phyloP scores from a whole-genome alignment of 2,888 invertebrate genomes.

The Trachelus tabidus region DNA sequence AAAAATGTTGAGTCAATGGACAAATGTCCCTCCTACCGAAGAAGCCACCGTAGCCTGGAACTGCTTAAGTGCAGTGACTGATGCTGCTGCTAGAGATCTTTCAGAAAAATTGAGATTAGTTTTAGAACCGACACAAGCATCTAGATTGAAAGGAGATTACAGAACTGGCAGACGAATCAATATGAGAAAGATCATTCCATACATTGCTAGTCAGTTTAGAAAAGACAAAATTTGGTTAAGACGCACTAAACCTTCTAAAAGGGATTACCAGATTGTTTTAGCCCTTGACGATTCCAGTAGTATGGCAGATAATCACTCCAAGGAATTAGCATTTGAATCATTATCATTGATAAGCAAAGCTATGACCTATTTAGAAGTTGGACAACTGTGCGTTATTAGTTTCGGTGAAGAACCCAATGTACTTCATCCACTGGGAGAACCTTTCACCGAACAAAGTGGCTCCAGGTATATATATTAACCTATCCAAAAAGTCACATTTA shows the following conservation, averaged over 20 bases:
- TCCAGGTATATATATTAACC: slow-evolving; percentile 67
- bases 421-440: slow-evolving; percentile 88
- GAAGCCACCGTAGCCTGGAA: slow-evolving; percentile 73
- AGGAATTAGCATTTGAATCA: slow-evolving; percentile 94
- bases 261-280: slow-evolving; percentile 95
- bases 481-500: neutral
- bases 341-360: slow-evolving; percentile 91
- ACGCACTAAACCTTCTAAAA: slow-evolving; percentile 92
- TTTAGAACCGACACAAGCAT: slow-evolving; percentile 94
- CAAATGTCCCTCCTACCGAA: slow-evolving; percentile 57
- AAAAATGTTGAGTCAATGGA: slow-evolving; percentile 53
- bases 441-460: slow-evolving; percentile 89
- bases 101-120: slow-evolving; percentile 95
- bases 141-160: slow-evolving; percentile 93
- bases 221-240: slow-evolving; percentile 99
- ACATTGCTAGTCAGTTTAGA: slow-evolving; percentile 98
- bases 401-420: slow-evolving; percentile 88
- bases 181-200: slow-evolving; percentile 98
- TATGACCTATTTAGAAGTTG: slow-evolving; percentile 91
- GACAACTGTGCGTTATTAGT: slow-evolving; percentile 90
- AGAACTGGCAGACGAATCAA: slow-evolving; percentile 96
- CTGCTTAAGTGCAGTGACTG: slow-evolving; percentile 71
- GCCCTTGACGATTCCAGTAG: slow-evolving; percentile 96
- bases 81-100: slow-evolving; percentile 81
- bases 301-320: slow-evolving; percentile 90